Percentiles rank a stretch among this genome's conserved stretches.
Conservation (phyloP, 30 jellyfish, hydroid and myxozoan genomes). For the Aurelia sp. region DNA sequence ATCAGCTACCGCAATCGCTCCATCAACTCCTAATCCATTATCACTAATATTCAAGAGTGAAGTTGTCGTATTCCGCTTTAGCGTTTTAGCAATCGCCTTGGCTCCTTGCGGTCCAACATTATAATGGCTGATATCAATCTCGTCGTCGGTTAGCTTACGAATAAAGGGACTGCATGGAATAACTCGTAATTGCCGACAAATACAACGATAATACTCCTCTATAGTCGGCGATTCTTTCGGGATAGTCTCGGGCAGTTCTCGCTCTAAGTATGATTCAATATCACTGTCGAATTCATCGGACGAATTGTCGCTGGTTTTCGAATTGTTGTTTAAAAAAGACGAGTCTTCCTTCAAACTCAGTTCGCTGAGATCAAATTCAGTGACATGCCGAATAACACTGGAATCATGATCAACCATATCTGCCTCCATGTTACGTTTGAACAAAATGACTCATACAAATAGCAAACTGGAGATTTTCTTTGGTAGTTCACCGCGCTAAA, state of each 20-base stretch:
- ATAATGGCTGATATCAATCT: conserved; percentile 58
- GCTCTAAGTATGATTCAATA: conserved; percentile 62
- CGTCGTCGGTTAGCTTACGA: conserved; percentile 48
- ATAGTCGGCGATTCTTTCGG: background rate
- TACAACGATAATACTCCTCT: conserved; percentile 15
- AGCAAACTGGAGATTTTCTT: too few species aligned
- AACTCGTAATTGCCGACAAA: conserved; percentile 31
- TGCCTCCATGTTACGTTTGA: too few species aligned
- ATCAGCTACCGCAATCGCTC: conserved; percentile 63
- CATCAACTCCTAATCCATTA: conserved; percentile 58
- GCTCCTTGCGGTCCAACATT: conserved; percentile 70
- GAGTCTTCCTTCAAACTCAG: too few species aligned
- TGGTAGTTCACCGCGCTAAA: too few species aligned
- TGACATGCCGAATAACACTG: too few species aligned
- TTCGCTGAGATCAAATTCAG: background rate
- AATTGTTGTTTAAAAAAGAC: too few species aligned
- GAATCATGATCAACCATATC: too few species aligned
- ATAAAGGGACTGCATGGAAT: conserved; percentile 59
- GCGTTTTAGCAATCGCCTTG: conserved; percentile 54
- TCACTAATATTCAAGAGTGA: conserved; percentile 53
- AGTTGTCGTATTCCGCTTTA: conserved; percentile 40
- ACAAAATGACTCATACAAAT: too few species aligned
- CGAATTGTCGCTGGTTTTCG: too few species aligned
- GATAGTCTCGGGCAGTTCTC: conserved; percentile 9
- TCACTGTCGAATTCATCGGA: conserved; percentile 4